A percentile compares a stretch with the other conserved stretches of the same genome.
phyloP scores from a whole-genome alignment of 2,113 vertebrate species.

The Cheirogaleus medius region DNA sequence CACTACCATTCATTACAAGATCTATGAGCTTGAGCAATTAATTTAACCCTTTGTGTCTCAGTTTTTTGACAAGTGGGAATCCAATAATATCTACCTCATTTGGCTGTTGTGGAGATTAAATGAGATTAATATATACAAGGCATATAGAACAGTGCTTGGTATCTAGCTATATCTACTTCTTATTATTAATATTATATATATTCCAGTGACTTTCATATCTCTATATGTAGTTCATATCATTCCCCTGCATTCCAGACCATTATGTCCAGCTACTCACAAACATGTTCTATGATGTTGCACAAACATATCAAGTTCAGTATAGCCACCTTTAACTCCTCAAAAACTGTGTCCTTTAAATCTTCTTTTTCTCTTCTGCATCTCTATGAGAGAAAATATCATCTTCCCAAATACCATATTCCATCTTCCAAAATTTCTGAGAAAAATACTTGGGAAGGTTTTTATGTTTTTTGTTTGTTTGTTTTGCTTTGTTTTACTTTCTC shows the following conservation, averaged over 20 bases:
- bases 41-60: background rate
- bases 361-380: background rate
- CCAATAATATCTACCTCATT: background rate
- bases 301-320: background rate
- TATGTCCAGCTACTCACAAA: background rate
- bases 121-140: background rate
- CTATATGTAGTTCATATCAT: background rate
- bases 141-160: background rate
- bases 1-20: background rate
- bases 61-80: background rate
- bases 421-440: background rate
- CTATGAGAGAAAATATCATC: background rate
- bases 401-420: background rate
- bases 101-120: background rate
- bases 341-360: background rate
- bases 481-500: background rate
- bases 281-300: background rate
- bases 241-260: background rate
- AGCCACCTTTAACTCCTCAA: background rate
- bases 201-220: background rate
- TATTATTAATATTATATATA: background rate
- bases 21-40: background rate
- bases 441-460: background rate
- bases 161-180: background rate
- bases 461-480: background rate